A percentile compares a stretch with the other conserved stretches of the same genome.
Conservation (phyloP, 1,140 invertebrate genomes). For the Conus ventricosus region DNA sequence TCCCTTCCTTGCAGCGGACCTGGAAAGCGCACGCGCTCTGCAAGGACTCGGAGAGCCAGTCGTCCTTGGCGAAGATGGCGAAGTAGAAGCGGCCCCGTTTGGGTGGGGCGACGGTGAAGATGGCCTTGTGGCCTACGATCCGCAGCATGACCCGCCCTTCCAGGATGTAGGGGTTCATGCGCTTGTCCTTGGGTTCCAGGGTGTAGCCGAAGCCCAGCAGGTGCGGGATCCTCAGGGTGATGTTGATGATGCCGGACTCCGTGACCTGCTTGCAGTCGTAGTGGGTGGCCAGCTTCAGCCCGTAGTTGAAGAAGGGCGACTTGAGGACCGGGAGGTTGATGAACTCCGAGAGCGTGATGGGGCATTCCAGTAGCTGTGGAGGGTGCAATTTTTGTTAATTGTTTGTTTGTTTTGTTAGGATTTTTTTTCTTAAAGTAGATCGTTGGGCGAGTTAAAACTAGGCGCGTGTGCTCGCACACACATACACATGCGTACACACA, state of each 20-base stretch:
- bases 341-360: constrained; percentile 77
- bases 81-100: constrained; percentile 69
- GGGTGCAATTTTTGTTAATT: too few species aligned
- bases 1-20: constrained; percentile 65
- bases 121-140: constrained; percentile 68
- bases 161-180: constrained; percentile 53
- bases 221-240: constrained; percentile 65
- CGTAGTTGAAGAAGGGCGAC: constrained; percentile 72
- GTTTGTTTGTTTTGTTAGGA: too few species aligned
- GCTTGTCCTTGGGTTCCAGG: constrained; percentile 62
- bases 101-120: constrained; percentile 69
- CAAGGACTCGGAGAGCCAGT: constrained; percentile 68
- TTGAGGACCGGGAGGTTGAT: constrained; percentile 76
- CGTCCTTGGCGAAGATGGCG: constrained; percentile 69
- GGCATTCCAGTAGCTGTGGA: constrained; percentile 73
- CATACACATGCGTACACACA: neutral
- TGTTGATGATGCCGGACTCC: constrained; percentile 63
- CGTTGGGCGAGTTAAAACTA: too few species aligned
- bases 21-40: constrained; percentile 71
- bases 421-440: too few species aligned
- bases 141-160: constrained; percentile 67
- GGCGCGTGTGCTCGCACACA: neutral
- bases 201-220: constrained; percentile 67
- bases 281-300: constrained; percentile 66
- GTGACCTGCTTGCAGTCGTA: constrained; percentile 69